These are phyloP conservation scores for Tenodera sinensis DNA, from an alignment of 2,888 invertebrate species.

Conservation along the genomic window DNA sequence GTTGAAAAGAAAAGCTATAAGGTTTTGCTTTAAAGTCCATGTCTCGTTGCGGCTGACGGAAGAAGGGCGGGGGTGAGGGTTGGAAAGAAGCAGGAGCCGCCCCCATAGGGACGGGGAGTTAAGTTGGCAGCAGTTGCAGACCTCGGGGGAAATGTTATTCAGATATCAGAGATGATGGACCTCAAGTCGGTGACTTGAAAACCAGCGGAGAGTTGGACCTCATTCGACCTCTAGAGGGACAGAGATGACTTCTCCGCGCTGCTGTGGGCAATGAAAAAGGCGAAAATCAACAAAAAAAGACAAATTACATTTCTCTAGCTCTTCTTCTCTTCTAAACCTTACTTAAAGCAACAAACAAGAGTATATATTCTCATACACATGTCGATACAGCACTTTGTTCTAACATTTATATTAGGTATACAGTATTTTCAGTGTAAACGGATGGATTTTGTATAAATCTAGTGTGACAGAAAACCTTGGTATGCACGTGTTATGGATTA, in stretches of 20 bases:
- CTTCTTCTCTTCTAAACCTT: neutral
- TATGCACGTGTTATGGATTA: no score
- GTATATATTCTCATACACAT: no score
- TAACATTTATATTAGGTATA: no score
- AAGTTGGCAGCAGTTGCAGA: neutral
- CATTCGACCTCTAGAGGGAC: neutral
- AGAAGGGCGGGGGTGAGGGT: neutral
- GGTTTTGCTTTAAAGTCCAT: neutral
- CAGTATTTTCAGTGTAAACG: no score
- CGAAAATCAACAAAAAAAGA: neutral
- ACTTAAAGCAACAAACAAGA: neutral
- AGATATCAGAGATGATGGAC: neutral
- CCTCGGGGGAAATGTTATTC: neutral
- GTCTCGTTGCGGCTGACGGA: neutral
- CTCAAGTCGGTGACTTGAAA: neutral
- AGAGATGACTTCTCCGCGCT: neutral
- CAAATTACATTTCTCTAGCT: neutral
- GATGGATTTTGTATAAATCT: no score
- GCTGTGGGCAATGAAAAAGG: neutral
- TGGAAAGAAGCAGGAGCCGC: neutral
- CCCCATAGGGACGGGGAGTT: neutral
- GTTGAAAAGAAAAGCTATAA: neutral
- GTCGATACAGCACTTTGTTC: no score
- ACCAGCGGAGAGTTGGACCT: neutral
- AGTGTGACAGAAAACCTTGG: no score